These are phyloP conservation scores for Sussaba pulchella DNA, from an alignment of 2,888 invertebrate genomes.

Conservation along the genomic window DNA sequence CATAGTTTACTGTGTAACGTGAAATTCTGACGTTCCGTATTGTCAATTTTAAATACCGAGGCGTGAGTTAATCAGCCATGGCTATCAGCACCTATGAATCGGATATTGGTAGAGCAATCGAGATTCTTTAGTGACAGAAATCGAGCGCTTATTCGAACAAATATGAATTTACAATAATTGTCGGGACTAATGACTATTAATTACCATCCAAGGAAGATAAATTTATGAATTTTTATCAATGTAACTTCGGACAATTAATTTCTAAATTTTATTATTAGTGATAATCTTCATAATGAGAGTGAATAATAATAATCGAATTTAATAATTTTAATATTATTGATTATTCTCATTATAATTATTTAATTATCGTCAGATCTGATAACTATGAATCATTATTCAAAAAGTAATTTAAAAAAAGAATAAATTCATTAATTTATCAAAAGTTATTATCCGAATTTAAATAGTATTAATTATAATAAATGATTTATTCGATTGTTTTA, in stretches of 20 bases:
- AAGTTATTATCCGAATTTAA: too few relatives aligned
- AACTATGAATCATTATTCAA: too few relatives aligned
- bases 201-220: background rate
- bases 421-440: too few relatives aligned
- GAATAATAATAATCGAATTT: background rate
- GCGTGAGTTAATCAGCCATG: constrained; percentile 10
- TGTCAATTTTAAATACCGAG: constrained; percentile 46
- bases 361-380: background rate
- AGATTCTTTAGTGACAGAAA: background rate
- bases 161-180: background rate
- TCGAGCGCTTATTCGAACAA: background rate
- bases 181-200: background rate
- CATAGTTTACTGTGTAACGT: constrained; percentile 15
- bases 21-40: constrained; percentile 48
- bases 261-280: background rate
- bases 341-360: background rate
- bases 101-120: constrained; percentile 5
- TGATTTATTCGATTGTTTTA: background rate
- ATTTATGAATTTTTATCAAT: background rate
- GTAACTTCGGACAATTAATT: background rate
- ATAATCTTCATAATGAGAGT: too few relatives aligned
- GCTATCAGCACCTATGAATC: background rate
- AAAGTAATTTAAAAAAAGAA: too few relatives aligned
- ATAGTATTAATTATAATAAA: too few relatives aligned
- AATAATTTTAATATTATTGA: background rate